Evolutionary conservation across 2,113 vertebrate genomes (phyloP).

Genomic region (Eolophus roseicapilla): DNA sequence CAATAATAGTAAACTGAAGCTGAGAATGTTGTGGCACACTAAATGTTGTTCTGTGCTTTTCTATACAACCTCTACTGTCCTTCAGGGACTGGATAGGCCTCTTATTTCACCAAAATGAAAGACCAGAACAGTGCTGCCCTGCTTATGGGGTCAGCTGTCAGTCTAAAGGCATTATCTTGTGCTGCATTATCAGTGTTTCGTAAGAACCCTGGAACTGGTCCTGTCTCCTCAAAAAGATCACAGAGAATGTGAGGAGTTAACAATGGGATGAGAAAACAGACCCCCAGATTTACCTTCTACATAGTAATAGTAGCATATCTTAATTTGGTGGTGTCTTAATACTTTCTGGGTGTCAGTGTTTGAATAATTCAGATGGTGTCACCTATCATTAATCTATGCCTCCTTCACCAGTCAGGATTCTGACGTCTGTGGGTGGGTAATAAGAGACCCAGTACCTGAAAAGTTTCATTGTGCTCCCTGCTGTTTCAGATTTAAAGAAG

Average conservation of each 20-base stretch:
- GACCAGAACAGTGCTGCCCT: neutral
- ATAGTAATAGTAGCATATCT: neutral
- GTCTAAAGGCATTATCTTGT: neutral
- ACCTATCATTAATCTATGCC: constrained; percentile 42
- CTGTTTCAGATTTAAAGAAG: constrained; percentile 29
- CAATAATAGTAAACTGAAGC: neutral
- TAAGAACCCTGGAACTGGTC: neutral
- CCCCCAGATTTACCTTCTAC: neutral
- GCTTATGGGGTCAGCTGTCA: neutral
- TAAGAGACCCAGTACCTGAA: constrained; percentile 9
- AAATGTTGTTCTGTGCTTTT: neutral
- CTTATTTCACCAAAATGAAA: neutral
- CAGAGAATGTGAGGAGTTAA: neutral
- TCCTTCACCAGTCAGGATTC: constrained; percentile 40
- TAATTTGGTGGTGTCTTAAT: neutral
- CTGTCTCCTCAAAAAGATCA: neutral
- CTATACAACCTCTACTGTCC: neutral
- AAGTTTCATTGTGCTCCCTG: constrained; percentile 49
- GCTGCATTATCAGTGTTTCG: neutral
- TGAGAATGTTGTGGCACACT: neutral
- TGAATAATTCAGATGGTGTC: constrained; percentile 34
- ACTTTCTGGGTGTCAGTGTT: neutral
- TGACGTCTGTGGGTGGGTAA: constrained; percentile 52
- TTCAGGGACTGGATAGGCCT: rapidly evolving
- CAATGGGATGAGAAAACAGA: neutral